A percentile compares a stretch with the other conserved stretches of the same genome.
These are phyloP conservation scores for Oreochromis grahami DNA, from an alignment of 2,797 vertebrate genomes.

Conservation along the genomic window DNA sequence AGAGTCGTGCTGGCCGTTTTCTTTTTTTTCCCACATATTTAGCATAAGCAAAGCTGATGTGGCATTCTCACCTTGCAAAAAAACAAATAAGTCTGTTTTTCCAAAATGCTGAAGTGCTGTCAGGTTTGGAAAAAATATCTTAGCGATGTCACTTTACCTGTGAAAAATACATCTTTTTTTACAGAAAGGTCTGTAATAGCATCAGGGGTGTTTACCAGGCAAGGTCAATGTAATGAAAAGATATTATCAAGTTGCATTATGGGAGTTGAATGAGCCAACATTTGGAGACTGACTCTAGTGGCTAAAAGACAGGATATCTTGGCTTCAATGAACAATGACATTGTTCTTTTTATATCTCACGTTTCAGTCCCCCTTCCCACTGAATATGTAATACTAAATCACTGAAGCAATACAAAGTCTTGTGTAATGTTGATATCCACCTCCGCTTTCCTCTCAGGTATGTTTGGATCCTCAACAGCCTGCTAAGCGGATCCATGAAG, in stretches of 20 bases:
- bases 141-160: not conserved
- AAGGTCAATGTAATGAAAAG: not conserved
- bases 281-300: not conserved
- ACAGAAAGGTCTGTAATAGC: not conserved
- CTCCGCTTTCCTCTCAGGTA: conserved; percentile 74
- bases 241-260: not conserved
- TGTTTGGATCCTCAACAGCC: conserved; percentile 89
- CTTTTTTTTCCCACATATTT: not conserved
- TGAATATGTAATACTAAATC: not conserved
- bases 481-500: conserved; percentile 90
- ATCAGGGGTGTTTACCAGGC: not conserved
- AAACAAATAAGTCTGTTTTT: not conserved
- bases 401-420: not conserved
- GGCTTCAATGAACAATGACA: not conserved
- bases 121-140: not conserved
- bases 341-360: not conserved
- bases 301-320: not conserved
- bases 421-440: not conserved
- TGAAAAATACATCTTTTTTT: not conserved
- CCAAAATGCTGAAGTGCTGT: not conserved
- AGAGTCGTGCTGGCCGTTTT: not conserved
- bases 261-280: not conserved
- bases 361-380: not conserved
- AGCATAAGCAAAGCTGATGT: not conserved
- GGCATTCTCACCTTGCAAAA: not conserved